Evolutionary conservation across 2,888 invertebrate species (phyloP), one percentile per base, ranked within the genome.

Genomic region (Megamerina dolium): DNA sequence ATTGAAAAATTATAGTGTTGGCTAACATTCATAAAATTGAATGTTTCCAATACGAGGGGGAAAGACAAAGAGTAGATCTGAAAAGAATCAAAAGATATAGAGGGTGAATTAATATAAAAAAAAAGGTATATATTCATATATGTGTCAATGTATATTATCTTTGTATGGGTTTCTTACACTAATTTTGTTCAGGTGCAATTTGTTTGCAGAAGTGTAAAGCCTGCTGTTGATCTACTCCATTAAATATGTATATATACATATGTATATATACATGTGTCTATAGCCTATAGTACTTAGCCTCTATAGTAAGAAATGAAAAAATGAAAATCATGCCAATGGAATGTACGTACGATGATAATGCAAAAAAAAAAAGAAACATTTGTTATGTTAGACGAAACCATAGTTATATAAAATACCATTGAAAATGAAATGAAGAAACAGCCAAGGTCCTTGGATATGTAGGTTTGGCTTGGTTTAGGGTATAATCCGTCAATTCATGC

Each of bases 101-200:
- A 48, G 45, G n/a, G n/a, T n/a, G n/a, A n/a, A n/a, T n/a, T n/a
- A n/a, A n/a, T n/a, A n/a, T n/a, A n/a, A n/a, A n/a, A n/a, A n/a
- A n/a, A n/a, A n/a, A n/a, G n/a, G n/a, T n/a, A n/a, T n/a, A n/a
- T n/a, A n/a, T n/a, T n/a, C n/a, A n/a, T n/a, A n/a, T n/a, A n/a
- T n/a, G n/a, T n/a, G n/a, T n/a, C n/a, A n/a, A n/a, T n/a, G n/a
- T n/a, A n/a, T n/a, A n/a, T n/a, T n/a, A n/a, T n/a, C n/a, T n/a
- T n/a, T n/a, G n/a, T n/a, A n/a, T n/a, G n/a, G 37, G 46, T 37
- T 42, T 41, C 38, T 48, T 45, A 49, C 51, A 61, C 62, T 62
- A 63, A 63, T 63, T 63, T 61, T 57, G 57, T 60, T 65, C 65
- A 65, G 65, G 65, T 66, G 65, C 66, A 65, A 65, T 65, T 65